Evolutionary conservation across 2,113 vertebrate species (phyloP).

Genomic region (Ageneiosus marmoratus): DNA sequence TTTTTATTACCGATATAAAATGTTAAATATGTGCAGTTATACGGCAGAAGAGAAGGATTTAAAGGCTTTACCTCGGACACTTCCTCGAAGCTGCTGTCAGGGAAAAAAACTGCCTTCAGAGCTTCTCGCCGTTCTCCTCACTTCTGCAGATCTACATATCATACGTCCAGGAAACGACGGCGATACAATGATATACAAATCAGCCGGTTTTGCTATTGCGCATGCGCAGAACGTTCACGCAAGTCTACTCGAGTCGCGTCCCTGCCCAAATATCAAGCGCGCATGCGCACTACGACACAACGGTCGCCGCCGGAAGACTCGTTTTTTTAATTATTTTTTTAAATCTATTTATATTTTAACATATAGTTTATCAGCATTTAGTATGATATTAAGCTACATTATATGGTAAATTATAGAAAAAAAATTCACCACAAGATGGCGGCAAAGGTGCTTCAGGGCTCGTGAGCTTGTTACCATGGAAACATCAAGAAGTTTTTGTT

Average conservation of each 20-base stretch:
- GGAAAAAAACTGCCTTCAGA: not conserved
- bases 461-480: too few relatives aligned
- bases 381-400: not conserved
- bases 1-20: not conserved
- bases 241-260: not conserved
- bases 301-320: not conserved
- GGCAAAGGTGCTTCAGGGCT: not conserved
- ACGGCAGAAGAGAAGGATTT: not conserved
- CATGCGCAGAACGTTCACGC: not conserved
- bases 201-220: not conserved
- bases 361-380: not conserved
- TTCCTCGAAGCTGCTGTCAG: slow-evolving; percentile 42
- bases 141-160: slow-evolving; percentile 7
- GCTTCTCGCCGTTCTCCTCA: not conserved
- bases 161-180: not conserved
- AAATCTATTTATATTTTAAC: not conserved
- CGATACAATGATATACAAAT: not conserved
- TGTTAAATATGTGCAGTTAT: not conserved
- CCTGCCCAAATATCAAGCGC: not conserved
- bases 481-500: too few relatives aligned
- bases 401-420: not conserved
- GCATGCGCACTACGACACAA: slow-evolving; percentile 10
- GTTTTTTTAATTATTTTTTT: not conserved
- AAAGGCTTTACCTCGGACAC: slow-evolving; percentile 27
- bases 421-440: not conserved